Evolutionary conservation across 2,797 vertebrate genomes (phyloP), one percentile per base, ranked within the genome.

Genomic region (Amblyraja radiata): DNA sequence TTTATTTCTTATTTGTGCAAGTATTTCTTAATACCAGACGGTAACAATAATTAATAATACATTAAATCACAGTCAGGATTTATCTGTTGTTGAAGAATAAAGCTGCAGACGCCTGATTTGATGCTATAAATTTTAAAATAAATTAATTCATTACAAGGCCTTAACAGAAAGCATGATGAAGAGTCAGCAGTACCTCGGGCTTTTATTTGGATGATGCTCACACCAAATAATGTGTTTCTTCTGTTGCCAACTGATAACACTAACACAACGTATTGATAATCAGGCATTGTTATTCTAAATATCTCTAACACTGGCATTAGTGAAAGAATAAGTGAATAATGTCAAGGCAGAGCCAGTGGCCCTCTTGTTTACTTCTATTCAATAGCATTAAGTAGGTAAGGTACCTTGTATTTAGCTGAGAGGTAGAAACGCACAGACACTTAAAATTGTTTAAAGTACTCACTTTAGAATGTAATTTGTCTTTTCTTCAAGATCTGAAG

Each of bases 201-300:
- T 39, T 92, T 92, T 92, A 92, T 76, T 76, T 13, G 11, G 71
- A 54, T 92, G 39, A 16, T 21, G 18, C n/a, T 88, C 61, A 68
- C n/a, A 74, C 90, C 71, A 54, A 5, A 76, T 54, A 46, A 58
- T 13, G 36, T 92, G 23, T 92, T 54, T 46, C 90, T 90, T 92
- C 90, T 92, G 71, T 92, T 74, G 32, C 39, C 25, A 74, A 74
- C 90, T 92, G 90, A 92, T 92, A 92, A 92, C 90, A 92, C 76
- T 92, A 92, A 74, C 23, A 36, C 28, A 9, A 46, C 16, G 39
- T 54, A 92, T 74, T 92, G 39, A 92, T 28, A 92, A 74, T 10
- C 46, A 76, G 71, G 76, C 71, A 46, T 76, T 23, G 9, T 68
- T 23, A 61, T 28, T 39, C 32, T 36, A 46, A 90, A 71, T 90